Conservation (phyloP, 2,888 invertebrate genomes). For the Hirtodrosophila alboralis region DNA sequence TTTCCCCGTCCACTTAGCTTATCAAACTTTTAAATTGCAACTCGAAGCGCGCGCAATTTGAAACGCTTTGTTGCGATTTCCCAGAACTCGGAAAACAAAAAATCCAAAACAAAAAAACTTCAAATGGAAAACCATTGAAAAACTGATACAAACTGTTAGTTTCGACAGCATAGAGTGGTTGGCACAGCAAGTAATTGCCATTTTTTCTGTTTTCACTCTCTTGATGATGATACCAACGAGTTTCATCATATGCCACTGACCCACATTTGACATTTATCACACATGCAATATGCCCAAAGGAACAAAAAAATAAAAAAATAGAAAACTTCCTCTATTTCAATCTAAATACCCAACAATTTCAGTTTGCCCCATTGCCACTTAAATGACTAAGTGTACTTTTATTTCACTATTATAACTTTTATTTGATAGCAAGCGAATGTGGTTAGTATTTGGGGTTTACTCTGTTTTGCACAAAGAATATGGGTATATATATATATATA, state of each 20-base stretch:
- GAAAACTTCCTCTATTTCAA: conserved; percentile 1
- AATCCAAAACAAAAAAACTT: too few relatives aligned
- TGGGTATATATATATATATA: too few relatives aligned
- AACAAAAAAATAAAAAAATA: too few relatives aligned
- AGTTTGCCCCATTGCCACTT: conserved; percentile 5
- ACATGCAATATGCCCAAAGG: conserved; percentile 29
- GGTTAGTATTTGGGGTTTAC: too few relatives aligned
- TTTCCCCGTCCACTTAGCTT: conserved; percentile 40
- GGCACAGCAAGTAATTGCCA: conserved; percentile 40
- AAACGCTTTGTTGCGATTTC: conserved; percentile 36
- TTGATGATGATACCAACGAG: conserved; percentile 32
- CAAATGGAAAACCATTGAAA: conserved; percentile 43
- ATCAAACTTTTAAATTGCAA: conserved; percentile 66
- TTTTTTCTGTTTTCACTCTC: conserved; percentile 20
- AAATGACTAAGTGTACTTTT: conserved; percentile 56
- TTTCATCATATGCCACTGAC: conserved; percentile 58
- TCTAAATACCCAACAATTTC: conserved; percentile 10
- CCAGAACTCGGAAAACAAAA: conserved; percentile 45
- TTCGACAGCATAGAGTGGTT: conserved; percentile 3
- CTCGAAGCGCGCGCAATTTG: conserved; percentile 15
- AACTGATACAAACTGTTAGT: conserved; percentile 43
- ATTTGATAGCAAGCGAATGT: conserved; percentile 9
- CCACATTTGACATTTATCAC: conserved; percentile 65
- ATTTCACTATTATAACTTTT: conserved; percentile 50
- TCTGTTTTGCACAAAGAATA: too few relatives aligned